phyloP scores from a whole-genome alignment of 2,888 invertebrate species.

The Amblyjoppa proteus region DNA sequence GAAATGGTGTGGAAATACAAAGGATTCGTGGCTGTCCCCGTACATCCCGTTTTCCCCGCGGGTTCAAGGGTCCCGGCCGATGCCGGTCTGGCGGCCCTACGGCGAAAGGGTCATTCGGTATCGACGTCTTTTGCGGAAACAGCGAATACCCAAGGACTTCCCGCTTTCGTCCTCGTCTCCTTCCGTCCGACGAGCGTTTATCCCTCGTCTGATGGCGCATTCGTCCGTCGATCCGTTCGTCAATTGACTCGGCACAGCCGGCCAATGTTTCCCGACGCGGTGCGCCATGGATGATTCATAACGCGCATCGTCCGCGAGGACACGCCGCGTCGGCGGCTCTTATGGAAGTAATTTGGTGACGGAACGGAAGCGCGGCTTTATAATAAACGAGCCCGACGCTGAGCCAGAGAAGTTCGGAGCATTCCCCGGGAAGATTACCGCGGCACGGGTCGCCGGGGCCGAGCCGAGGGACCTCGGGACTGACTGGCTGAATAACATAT shows the following conservation, averaged over 20 bases:
- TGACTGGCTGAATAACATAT: slow-evolving; percentile 52
- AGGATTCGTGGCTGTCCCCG: slow-evolving; percentile 45
- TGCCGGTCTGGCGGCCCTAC: slow-evolving; percentile 24
- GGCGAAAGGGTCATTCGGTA: slow-evolving; percentile 54
- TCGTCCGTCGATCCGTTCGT: slow-evolving; percentile 44
- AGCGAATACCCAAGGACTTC: slow-evolving; percentile 28
- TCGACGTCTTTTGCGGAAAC: slow-evolving; percentile 31
- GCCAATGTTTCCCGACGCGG: not conserved
- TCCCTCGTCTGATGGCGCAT: slow-evolving; percentile 21
- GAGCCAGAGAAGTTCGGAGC: slow-evolving; percentile 42
- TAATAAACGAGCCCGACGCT: slow-evolving; percentile 55
- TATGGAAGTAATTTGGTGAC: slow-evolving; percentile 24
- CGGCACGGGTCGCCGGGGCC: not conserved
- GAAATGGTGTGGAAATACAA: slow-evolving; percentile 67
- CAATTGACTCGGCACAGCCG: slow-evolving; percentile 23
- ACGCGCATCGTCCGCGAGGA: not conserved
- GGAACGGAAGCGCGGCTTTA: slow-evolving; percentile 35
- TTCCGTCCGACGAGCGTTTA: slow-evolving; percentile 20
- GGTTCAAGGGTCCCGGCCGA: slow-evolving; percentile 38
- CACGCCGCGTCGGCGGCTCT: slow-evolving; percentile 17
- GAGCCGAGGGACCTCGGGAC: slow-evolving; percentile 17
- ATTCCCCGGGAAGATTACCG: slow-evolving; percentile 36
- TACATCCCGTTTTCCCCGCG: slow-evolving; percentile 19
- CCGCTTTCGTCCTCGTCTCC: slow-evolving; percentile 14
- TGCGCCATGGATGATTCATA: slow-evolving; percentile 21